These are phyloP conservation scores for Chitala chitala DNA, from an alignment of 2,113 vertebrate species.

Conservation along the genomic window DNA sequence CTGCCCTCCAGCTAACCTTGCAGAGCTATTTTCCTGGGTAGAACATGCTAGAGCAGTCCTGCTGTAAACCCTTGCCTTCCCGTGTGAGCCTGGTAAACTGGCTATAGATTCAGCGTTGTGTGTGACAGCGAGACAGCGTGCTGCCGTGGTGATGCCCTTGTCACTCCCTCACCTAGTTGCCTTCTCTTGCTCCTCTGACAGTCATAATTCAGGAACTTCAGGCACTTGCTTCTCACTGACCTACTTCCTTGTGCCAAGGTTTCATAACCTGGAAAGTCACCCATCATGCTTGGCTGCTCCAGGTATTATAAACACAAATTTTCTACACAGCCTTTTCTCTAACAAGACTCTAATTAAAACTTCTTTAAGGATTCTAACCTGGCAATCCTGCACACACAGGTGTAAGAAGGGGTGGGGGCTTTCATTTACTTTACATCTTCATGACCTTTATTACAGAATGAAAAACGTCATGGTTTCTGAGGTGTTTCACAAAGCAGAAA, in stretches of 20 bases:
- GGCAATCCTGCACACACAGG: too few species aligned
- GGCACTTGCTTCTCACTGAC: neutral
- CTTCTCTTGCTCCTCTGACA: neutral
- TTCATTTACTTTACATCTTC: too few species aligned
- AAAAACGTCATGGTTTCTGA: too few species aligned
- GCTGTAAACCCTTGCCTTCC: neutral
- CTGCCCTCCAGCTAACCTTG: constrained; percentile 6
- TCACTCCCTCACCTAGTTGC: neutral
- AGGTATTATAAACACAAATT: neutral
- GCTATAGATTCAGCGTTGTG: neutral
- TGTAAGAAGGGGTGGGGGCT: too few species aligned
- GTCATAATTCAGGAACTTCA: neutral
- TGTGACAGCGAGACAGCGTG: too few species aligned
- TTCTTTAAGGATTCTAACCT: too few species aligned
- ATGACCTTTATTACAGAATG: too few species aligned
- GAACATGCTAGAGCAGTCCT: neutral
- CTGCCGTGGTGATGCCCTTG: neutral
- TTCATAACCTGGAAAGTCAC: constrained; percentile 5
- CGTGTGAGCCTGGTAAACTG: neutral
- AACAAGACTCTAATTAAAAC: too few species aligned
- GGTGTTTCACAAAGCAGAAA: too few species aligned
- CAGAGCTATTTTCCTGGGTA: neutral
- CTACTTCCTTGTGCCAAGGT: constrained; percentile 4
- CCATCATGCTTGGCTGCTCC: neutral
- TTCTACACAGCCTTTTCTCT: neutral